phyloP scores from a whole-genome alignment of 2,113 vertebrate genomes.

The Grammomys dolichurus region DNA sequence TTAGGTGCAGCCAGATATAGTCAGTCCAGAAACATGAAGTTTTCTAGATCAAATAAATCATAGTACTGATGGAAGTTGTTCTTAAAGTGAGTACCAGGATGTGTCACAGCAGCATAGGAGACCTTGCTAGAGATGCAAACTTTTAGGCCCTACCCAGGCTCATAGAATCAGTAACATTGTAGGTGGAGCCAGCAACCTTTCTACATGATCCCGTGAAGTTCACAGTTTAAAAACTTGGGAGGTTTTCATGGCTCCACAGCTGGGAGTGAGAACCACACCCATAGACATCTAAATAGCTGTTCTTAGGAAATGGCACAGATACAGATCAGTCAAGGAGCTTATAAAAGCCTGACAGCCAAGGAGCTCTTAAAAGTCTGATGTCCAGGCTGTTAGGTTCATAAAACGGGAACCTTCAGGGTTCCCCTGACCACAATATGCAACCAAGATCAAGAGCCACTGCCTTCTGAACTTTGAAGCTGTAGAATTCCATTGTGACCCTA shows the following conservation, averaged over 20 bases:
- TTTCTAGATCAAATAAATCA: neutral
- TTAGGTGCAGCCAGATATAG: neutral
- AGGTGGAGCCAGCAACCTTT: neutral
- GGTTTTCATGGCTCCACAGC: neutral
- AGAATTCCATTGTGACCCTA: conserved; percentile 10
- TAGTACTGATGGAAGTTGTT: neutral
- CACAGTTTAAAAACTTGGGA: neutral
- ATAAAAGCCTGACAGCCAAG: neutral
- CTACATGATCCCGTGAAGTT: neutral
- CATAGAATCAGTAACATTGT: neutral
- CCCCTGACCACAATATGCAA: neutral
- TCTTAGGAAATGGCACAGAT: neutral
- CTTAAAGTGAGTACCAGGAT: neutral
- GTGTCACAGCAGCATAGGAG: neutral
- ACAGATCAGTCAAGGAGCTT: neutral
- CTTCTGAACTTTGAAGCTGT: neutral
- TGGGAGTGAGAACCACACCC: neutral
- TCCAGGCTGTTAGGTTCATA: neutral
- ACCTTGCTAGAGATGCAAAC: conserved; percentile 1
- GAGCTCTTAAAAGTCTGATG: neutral
- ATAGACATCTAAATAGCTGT: neutral
- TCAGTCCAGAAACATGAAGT: neutral
- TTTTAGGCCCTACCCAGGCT: neutral
- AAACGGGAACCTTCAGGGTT: neutral
- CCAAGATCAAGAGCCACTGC: neutral